Percentiles rank a stretch among this genome's conserved stretches.
These are phyloP conservation scores for Chiridota heheva DNA, from an alignment of 35 echinoderm and acorn worm species.

Conservation along the genomic window DNA sequence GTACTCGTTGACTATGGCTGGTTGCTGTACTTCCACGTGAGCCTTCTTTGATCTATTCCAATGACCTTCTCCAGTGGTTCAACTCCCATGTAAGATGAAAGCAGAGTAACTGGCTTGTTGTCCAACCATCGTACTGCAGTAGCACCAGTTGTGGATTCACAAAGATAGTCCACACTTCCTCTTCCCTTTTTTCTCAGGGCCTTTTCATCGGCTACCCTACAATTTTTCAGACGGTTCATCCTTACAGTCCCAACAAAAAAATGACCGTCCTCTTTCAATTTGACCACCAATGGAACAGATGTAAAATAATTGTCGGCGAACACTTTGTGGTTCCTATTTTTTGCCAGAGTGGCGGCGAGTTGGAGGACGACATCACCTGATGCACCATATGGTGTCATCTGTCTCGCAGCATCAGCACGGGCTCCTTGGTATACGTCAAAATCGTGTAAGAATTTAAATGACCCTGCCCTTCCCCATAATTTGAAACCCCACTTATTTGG, in stretches of 20 bases:
- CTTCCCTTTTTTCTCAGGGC: background rate
- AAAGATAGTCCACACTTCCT: background rate
- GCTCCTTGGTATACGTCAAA: constrained; percentile 15
- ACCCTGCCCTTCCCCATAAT: constrained; percentile 14
- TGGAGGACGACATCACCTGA: constrained; percentile 19
- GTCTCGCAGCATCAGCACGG: background rate
- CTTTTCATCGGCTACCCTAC: constrained; percentile 4
- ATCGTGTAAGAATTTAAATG: constrained; percentile 13
- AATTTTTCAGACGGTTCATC: constrained; percentile 8
- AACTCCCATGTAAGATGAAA: constrained; percentile 35
- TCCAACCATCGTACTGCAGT: constrained; percentile 38
- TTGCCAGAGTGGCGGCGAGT: background rate
- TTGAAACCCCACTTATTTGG: constrained; percentile 35
- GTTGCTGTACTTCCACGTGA: background rate
- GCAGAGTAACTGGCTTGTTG: constrained; percentile 43
- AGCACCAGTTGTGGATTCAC: constrained; percentile 21
- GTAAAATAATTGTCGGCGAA: constrained; percentile 9
- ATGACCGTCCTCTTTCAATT: constrained; percentile 22
- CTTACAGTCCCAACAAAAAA: constrained; percentile 25
- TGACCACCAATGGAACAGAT: constrained; percentile 1
- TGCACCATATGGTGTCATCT: constrained; percentile 9
- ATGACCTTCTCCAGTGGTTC: constrained; percentile 24
- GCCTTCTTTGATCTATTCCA: constrained; percentile 18
- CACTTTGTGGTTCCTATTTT: constrained; percentile 7
- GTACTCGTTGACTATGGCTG: background rate